Conservation (phyloP, 2,888 invertebrate genomes). For the Tetranychus piercei region DNA sequence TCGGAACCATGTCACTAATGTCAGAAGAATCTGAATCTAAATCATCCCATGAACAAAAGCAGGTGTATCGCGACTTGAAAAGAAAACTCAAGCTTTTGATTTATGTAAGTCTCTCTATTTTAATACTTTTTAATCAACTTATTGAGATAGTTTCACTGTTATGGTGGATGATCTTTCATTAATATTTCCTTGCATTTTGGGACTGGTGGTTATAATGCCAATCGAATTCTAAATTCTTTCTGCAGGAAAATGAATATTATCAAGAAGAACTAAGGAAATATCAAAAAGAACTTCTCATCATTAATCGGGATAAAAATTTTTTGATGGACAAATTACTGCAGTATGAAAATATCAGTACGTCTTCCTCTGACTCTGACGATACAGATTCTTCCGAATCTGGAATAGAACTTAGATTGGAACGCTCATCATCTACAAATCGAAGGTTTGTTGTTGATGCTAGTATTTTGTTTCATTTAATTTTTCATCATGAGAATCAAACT, state of each 20-base stretch:
- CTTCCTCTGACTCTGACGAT: conserved; percentile 63
- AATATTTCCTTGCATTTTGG: not conserved
- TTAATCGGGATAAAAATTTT: conserved; percentile 65
- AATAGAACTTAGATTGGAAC: not conserved
- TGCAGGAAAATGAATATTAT: conserved; percentile 85
- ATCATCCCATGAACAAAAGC: conserved; percentile 42
- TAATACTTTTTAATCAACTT: not conserved
- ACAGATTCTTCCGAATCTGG: conserved; percentile 24
- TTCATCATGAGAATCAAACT: not conserved
- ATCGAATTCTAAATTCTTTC: not conserved
- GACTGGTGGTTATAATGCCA: not conserved
- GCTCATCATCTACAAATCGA: not conserved
- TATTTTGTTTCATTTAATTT: not conserved
- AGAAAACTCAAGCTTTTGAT: conserved; percentile 70
- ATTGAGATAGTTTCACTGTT: not conserved
- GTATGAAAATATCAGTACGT: conserved; percentile 65
- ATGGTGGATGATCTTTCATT: not conserved
- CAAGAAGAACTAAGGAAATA: conserved; percentile 72
- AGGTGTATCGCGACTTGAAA: conserved; percentile 65
- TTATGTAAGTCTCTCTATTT: conserved; percentile 46
- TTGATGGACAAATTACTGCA: conserved; percentile 66
- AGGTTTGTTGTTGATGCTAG: not conserved
- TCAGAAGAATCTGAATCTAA: not conserved
- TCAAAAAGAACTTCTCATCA: conserved; percentile 64
- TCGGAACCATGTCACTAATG: not conserved